Evolutionary conservation across 23 tunicate species (phyloP).

Genomic region (Phallusia fumigata): DNA sequence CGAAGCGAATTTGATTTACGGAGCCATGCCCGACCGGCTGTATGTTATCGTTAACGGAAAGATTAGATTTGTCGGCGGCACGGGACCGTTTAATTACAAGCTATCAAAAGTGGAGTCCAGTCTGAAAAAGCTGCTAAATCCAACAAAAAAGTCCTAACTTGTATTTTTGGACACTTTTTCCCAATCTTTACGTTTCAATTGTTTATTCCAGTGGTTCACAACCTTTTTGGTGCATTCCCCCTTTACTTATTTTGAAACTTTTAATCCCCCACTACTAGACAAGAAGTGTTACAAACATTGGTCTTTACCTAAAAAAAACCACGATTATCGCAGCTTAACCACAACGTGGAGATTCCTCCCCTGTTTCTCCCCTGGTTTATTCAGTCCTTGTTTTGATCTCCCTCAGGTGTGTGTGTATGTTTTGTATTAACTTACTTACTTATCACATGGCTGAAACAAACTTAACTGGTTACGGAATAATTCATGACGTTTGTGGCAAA

Average conservation of each 20-base stretch:
- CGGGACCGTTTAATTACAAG: slow-evolving; percentile 16
- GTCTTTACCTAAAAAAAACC: no score
- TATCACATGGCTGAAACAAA: no score
- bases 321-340: no score
- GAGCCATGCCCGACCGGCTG: slow-evolving; percentile 24
- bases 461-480: not conserved
- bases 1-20: not conserved
- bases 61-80: slow-evolving; percentile 6
- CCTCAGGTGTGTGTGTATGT: not conserved
- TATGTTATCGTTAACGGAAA: slow-evolving; percentile 1
- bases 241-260: not conserved
- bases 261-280: no score
- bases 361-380: not conserved
- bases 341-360: no score
- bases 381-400: not conserved
- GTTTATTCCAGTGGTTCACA: not conserved
- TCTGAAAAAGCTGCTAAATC: not conserved
- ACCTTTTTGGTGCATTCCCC: not conserved
- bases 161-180: not conserved
- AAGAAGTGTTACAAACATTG: no score
- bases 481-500: not conserved
- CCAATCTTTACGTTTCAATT: not conserved
- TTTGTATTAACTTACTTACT: no score
- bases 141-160: no score
- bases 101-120: not conserved